Percentiles rank a stretch among this genome's conserved stretches.
Evolutionary conservation across 2,797 vertebrate genomes (phyloP).

Genomic region (Chrosomus eos): DNA sequence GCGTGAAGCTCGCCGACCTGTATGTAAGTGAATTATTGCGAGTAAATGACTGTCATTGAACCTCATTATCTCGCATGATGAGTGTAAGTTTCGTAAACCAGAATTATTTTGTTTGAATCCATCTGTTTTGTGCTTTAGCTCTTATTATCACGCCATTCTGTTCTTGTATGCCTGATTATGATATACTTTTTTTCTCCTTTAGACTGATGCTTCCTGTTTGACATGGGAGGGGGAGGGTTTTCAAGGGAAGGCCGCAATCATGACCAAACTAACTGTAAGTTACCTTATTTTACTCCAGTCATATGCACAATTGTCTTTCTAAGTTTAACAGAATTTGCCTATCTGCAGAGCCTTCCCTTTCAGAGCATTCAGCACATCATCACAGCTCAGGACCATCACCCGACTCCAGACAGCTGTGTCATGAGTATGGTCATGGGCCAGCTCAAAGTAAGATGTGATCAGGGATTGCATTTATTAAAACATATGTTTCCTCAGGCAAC

Average conservation of each 20-base stretch:
- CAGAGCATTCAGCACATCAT: constrained; percentile 77
- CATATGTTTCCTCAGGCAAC: not conserved
- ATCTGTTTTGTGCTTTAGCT: not conserved
- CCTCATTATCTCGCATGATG: not conserved
- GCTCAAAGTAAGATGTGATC: constrained; percentile 72
- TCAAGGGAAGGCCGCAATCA: constrained; percentile 76
- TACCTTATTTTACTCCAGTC: not conserved
- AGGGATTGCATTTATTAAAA: not conserved
- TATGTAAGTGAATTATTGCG: constrained; percentile 70
- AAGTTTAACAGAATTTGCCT: not conserved
- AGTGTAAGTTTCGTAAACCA: not conserved
- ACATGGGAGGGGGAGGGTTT: constrained; percentile 81
- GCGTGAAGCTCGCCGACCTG: constrained; percentile 70
- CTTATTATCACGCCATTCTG: not conserved
- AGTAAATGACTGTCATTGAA: not conserved
- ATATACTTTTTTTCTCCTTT: not conserved
- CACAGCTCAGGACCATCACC: constrained; percentile 80
- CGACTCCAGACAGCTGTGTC: constrained; percentile 76
- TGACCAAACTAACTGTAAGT: constrained; percentile 75
- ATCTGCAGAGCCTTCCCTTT: constrained; percentile 76
- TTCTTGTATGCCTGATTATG: not conserved
- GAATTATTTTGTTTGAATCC: not conserved
- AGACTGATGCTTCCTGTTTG: constrained; percentile 79
- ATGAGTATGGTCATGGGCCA: constrained; percentile 81
- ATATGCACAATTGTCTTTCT: not conserved